Evolutionary conservation across 2,113 vertebrate genomes (phyloP), one percentile per base, ranked within the genome.

Genomic region (Myotis yumanensis): DNA sequence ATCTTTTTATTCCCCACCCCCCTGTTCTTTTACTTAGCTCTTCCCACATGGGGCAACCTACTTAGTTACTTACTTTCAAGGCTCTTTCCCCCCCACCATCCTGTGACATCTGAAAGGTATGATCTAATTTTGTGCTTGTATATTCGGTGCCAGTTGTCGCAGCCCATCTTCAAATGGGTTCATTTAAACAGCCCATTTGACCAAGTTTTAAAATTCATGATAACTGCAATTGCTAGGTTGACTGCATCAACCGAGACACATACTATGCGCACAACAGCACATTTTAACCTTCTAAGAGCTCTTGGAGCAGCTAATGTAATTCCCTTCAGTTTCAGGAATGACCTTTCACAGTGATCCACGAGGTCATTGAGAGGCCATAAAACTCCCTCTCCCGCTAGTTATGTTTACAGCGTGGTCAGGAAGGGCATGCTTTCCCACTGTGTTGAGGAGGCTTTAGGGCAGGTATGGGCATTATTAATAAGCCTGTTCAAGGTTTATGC

Each of bases 401-500:
- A 2, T 89, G 57, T 93, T 88, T 94, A 90, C 40, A 77, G 72
- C 66, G 17, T 0, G 20, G 68, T 62, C 90, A 89, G 71, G n/a
- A 48, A 71, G 62, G 89, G 5, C 43, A 35, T 62, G 77, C 35
- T 68, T 86, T 17, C 14, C 20, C 11, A 37, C 5, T 46, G 52
- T 46, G 20, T 17, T 32, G 32, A 48, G 46, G 14, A 54, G n/a
- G 59, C n/a, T 64, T 95, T 35, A 73, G 81, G 88, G 72, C 54
- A 87, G 66, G 75, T 8, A 1, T 77, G 66, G 64, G n/a, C 81
- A 90, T 90, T 84, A 62, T 93, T 89, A 96, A 73, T 94, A 94
- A 95, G 48, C 37, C 35, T 95, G 52, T 93, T 91, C 86, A 86
- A 86, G 84, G 64, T 86, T 76, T 64, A 66, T 75, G 40, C 23